Evolutionary conservation across 2,113 vertebrate genomes (phyloP).

Genomic region (Euleptes europaea): DNA sequence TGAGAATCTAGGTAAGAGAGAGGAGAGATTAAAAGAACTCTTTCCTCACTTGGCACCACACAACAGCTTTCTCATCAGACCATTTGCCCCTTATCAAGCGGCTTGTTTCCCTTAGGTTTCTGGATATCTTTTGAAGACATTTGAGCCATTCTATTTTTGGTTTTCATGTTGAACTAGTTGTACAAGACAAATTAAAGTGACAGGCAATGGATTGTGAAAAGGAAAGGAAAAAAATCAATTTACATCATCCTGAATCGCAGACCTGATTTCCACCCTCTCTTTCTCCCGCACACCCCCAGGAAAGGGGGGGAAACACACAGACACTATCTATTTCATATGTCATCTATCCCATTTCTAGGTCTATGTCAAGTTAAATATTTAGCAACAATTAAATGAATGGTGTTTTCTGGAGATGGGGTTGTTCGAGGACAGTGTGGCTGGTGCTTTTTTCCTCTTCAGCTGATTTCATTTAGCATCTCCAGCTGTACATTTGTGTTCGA

Average conservation of each 20-base stretch:
- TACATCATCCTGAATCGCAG: neutral
- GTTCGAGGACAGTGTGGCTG: neutral
- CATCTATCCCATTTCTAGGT: neutral
- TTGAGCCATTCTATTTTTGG: neutral
- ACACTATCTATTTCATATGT: neutral
- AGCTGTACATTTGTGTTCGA: conserved; percentile 3
- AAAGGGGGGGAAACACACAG: too few species aligned
- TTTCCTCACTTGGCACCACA: neutral
- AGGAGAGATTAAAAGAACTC: too few species aligned
- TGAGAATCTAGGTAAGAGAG: too few species aligned
- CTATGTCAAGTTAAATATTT: conserved; percentile 18
- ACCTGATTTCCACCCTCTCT: neutral
- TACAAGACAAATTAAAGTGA: conserved; percentile 21
- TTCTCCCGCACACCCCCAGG: neutral
- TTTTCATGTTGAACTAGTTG: neutral
- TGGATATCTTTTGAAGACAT: neutral
- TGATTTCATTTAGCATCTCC: conserved; percentile 3
- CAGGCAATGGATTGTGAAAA: neutral
- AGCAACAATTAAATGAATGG: conserved; percentile 9
- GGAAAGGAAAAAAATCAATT: conserved; percentile 12
- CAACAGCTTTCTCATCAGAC: neutral
- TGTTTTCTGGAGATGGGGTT: neutral
- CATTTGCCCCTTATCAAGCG: neutral
- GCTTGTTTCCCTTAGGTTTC: neutral
- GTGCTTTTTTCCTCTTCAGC: neutral